Evolutionary conservation across 1,140 invertebrate species (phyloP).

Genomic region (Drosophila ironensis): DNA sequence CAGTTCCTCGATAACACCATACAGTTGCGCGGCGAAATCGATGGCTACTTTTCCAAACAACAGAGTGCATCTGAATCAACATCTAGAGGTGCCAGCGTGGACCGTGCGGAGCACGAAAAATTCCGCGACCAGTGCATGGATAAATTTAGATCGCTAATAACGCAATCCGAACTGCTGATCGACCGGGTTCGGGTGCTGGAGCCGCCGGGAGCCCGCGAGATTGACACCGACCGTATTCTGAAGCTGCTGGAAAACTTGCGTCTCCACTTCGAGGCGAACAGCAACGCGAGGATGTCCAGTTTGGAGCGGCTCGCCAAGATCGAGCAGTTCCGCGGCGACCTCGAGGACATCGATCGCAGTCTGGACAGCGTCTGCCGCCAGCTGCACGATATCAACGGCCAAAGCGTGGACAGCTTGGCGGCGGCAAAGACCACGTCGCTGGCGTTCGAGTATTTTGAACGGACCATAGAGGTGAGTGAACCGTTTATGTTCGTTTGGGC

Average conservation of each 20-base stretch:
- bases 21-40: constrained; percentile 68
- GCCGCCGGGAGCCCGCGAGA: constrained; percentile 85
- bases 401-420: constrained; percentile 88
- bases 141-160: constrained; percentile 81
- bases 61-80: neutral
- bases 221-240: constrained; percentile 88
- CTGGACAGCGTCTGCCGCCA: constrained; percentile 87
- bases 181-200: constrained; percentile 84
- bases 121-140: constrained; percentile 80
- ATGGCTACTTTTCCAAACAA: constrained; percentile 57
- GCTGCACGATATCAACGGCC: constrained; percentile 85
- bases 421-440: constrained; percentile 87
- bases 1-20: constrained; percentile 73
- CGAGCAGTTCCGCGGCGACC: constrained; percentile 85
- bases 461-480: constrained; percentile 88
- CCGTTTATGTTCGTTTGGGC: too few relatives aligned
- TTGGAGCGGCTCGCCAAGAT: constrained; percentile 85
- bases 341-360: constrained; percentile 88
- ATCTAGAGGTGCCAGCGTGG: constrained; percentile 48
- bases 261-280: constrained; percentile 77
- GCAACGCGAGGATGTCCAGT: constrained; percentile 85
- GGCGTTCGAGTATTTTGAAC: constrained; percentile 90
- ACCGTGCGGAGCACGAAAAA: constrained; percentile 77
- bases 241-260: constrained; percentile 84
- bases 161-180: constrained; percentile 79